These are phyloP conservation scores for Aplysia californica DNA, from an alignment of 1,140 invertebrate species.

Conservation along the genomic window DNA sequence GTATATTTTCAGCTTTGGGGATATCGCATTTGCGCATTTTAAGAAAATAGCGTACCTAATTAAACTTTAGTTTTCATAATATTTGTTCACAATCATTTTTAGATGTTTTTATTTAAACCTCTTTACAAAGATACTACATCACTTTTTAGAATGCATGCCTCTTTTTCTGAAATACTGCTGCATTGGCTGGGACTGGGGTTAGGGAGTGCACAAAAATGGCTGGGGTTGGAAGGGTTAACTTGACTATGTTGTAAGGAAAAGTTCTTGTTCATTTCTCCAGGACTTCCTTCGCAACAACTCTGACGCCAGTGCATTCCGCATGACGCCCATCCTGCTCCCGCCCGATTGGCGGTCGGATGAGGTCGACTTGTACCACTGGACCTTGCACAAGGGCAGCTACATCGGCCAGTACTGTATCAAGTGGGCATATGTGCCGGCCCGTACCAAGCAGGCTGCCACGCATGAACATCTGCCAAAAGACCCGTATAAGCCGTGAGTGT, in stretches of 20 bases:
- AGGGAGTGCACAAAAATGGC: not conserved
- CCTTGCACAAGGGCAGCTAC: slow-evolving; percentile 12
- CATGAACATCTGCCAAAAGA: slow-evolving; percentile 14
- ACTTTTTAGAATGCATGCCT: too few species aligned
- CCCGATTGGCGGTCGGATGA: not conserved
- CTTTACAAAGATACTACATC: too few species aligned
- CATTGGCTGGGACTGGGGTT: not conserved
- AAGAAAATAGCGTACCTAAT: too few species aligned
- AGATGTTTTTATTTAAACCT: not conserved
- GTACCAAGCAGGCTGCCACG: slow-evolving; percentile 8
- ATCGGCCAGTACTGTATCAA: slow-evolving; percentile 17
- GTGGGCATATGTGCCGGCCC: slow-evolving; percentile 9
- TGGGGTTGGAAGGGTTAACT: not conserved
- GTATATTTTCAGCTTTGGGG: too few species aligned
- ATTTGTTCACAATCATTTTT: not conserved
- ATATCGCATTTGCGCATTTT: too few species aligned
- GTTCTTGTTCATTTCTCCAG: not conserved
- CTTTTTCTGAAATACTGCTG: too few species aligned
- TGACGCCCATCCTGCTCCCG: slow-evolving; percentile 21
- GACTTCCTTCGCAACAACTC: slow-evolving; percentile 2
- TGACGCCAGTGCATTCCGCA: slow-evolving; percentile 1
- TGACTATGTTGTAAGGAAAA: not conserved
- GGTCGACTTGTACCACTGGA: slow-evolving; percentile 20
- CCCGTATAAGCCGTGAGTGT: slow-evolving; percentile 18
- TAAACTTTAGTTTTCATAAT: too few species aligned